Evolutionary conservation across 2,113 vertebrate species (phyloP), one percentile per base, ranked within the genome.

Genomic region (Planiliza haematocheilus): DNA sequence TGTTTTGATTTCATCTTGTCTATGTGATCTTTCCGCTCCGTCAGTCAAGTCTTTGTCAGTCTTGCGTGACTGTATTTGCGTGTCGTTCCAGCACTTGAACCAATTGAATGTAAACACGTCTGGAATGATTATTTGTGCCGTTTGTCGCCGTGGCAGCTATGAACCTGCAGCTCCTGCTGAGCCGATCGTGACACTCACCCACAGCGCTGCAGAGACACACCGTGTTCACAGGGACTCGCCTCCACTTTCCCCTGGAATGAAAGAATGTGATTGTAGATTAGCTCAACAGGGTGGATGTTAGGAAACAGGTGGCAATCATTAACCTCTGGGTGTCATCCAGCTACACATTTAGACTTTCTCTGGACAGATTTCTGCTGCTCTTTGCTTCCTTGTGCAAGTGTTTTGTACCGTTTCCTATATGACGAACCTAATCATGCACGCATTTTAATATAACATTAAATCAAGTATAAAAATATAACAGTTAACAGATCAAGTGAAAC

Each of bases 261-360:
- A 86, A 69, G 83, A 85, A 84, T 75, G 81, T 45, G 80, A 80
- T 74, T 87, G 79, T 73, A 85, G 81, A 85, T 86, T 86, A 86
- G 71, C 80, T 79, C 41, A 17, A 77, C 30, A 9, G 60, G 48
- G 60, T 46, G 77, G 78, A 74, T 64, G 59, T 60, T 60, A 38
- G 46, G 58, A 78, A 87, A 82, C 60, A 50, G 57, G 37, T 66
- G 76, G 21, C 45, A 83, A 91, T 93, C 82, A 92, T 92, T 93
- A 89, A 93, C 81, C 49, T 71, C 18, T 0, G 11, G 42, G 59
- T 87, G 38, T 20, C 59, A 24, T 69, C 61, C 59, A 64, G 57
- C 48, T 30, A 20, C 24, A 16, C 49, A 63, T 72, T 59, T 69
- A 53, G 65, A 0, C 60, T 51, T 38, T 59, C 52, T 13, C 46